These are phyloP conservation scores for Pteropus rufus DNA, from an alignment of 2,797 vertebrate genomes.

Conservation along the genomic window DNA sequence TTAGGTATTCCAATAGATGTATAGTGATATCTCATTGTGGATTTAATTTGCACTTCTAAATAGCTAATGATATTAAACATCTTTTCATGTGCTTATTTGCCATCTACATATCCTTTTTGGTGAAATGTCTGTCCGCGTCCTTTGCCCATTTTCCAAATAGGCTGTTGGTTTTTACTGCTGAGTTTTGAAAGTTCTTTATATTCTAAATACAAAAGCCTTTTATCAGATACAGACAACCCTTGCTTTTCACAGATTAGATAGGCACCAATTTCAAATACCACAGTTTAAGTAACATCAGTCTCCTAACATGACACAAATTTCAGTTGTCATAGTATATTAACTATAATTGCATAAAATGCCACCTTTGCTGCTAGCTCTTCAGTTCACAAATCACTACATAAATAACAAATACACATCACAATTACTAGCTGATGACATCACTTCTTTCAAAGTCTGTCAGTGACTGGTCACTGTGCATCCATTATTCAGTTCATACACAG, in stretches of 20 bases:
- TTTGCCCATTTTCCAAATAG: neutral
- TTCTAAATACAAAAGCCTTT: neutral
- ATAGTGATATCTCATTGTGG: neutral
- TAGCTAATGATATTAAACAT: neutral
- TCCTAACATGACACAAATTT: constrained; percentile 20
- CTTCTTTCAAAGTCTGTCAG: neutral
- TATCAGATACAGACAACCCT: neutral
- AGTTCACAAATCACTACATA: neutral
- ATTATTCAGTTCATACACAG: neutral
- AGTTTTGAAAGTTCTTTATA: constrained; percentile 1
- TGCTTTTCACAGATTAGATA: neutral
- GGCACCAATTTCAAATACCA: neutral
- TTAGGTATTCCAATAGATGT: neutral
- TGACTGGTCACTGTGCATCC: neutral
- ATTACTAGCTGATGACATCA: neutral
- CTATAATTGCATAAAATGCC: neutral
- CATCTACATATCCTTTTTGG: neutral
- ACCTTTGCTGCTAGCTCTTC: neutral
- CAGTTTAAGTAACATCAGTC: neutral
- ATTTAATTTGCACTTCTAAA: constrained; percentile 12
- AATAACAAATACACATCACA: neutral
- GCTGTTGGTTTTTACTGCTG: neutral
- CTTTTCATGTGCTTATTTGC: neutral
- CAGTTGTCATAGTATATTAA: neutral
- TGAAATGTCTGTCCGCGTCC: neutral